These are phyloP conservation scores for Cebidichthys violaceus DNA, from an alignment of 2,113 vertebrate species.

Conservation along the genomic window DNA sequence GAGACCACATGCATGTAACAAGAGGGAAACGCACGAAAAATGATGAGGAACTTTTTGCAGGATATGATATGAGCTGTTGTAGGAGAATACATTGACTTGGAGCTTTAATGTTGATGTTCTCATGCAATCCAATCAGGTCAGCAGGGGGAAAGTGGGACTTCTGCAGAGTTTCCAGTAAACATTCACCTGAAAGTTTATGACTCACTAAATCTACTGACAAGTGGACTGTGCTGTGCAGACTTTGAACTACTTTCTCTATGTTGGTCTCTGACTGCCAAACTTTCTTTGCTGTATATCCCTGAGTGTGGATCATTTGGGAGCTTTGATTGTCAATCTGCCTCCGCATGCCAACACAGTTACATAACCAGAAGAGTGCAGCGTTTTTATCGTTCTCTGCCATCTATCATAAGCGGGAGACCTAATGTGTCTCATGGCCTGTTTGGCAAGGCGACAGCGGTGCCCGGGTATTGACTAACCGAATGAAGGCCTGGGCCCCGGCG, in stretches of 20 bases:
- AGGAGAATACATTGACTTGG: too few species aligned
- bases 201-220: background rate
- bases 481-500: conserved; percentile 11
- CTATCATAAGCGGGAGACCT: conserved; percentile 38
- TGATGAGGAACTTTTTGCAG: too few species aligned
- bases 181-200: background rate
- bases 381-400: conserved; percentile 34
- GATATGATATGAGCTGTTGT: too few species aligned
- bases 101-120: too few species aligned
- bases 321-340: conserved; percentile 26
- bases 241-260: background rate
- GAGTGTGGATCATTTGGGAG: background rate
- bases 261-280: background rate
- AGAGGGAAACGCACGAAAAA: background rate
- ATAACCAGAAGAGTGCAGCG: conserved; percentile 28
- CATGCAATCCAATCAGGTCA: background rate
- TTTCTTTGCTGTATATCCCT: background rate
- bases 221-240: background rate
- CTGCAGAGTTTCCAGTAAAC: background rate
- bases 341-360: conserved; percentile 18
- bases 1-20: background rate
- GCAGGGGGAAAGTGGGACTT: background rate
- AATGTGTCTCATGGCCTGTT: conserved; percentile 23
- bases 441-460: conserved; percentile 33
- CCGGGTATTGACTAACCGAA: conserved; percentile 42